Evolutionary conservation across 2,888 invertebrate genomes (phyloP).

Genomic region (Cheilosia vernalis): DNA sequence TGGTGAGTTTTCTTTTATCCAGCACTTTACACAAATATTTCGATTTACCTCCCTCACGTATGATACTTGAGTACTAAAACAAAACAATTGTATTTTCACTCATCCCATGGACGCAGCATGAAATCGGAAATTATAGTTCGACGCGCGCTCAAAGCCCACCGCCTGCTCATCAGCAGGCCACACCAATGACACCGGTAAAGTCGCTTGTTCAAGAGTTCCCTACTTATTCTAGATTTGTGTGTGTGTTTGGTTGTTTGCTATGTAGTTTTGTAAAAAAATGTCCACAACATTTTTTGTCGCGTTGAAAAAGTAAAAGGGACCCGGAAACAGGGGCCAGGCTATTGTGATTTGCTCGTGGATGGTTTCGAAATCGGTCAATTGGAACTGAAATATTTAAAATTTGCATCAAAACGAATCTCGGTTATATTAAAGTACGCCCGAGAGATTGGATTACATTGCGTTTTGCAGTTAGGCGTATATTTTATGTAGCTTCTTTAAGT

Average conservation of each 20-base stretch:
- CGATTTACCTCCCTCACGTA: not conserved
- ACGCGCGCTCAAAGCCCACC: constrained; percentile 89
- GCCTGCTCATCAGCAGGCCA: constrained; percentile 92
- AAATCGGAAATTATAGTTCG: constrained; percentile 83
- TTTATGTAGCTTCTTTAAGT: too few relatives aligned
- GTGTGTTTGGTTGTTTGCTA: constrained; percentile 9
- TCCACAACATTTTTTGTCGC: too few relatives aligned
- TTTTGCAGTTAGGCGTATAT: too few relatives aligned
- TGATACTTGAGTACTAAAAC: constrained; percentile 33
- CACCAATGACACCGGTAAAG: constrained; percentile 88
- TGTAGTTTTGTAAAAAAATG: not conserved
- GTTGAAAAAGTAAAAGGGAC: too few relatives aligned
- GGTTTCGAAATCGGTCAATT: too few relatives aligned
- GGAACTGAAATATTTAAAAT: too few relatives aligned
- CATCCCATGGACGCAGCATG: constrained; percentile 85
- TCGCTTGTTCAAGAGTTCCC: constrained; percentile 17
- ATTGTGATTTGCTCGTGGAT: too few relatives aligned
- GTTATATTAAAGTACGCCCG: too few relatives aligned
- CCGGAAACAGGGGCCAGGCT: too few relatives aligned
- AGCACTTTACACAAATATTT: not conserved
- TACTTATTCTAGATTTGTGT: constrained; percentile 15
- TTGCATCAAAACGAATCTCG: too few relatives aligned
- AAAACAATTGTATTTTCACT: constrained; percentile 36
- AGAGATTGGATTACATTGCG: too few relatives aligned
- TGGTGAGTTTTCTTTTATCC: constrained; percentile 86